Evolutionary conservation across 1,140 invertebrate genomes (phyloP).

Genomic region (Papilio polyxenes): DNA sequence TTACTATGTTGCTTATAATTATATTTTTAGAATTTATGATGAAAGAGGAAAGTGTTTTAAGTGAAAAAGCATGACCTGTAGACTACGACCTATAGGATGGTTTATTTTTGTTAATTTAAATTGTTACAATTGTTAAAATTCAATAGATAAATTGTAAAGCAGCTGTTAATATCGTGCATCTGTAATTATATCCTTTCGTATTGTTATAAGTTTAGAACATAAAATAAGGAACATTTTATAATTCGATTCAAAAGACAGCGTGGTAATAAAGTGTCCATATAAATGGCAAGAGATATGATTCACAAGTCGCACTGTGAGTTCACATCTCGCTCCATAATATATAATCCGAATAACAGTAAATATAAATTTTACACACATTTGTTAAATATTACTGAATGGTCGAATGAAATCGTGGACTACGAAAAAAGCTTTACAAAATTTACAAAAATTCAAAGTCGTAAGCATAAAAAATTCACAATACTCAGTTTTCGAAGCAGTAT

Average conservation of each 20-base stretch:
- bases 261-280: conserved; percentile 78
- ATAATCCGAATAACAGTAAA: conserved; percentile 48
- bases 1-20: too few species aligned
- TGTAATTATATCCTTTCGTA: neutral
- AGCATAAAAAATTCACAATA: neutral
- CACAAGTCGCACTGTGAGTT: conserved; percentile 65
- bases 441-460: neutral
- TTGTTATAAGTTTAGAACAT: conserved; percentile 54
- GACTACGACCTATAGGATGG: too few species aligned
- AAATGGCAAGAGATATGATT: conserved; percentile 76
- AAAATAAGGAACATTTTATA: conserved; percentile 78
- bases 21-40: too few species aligned
- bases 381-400: neutral
- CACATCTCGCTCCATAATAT: conserved; percentile 57
- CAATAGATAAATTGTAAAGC: neutral
- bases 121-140: neutral
- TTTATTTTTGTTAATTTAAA: too few species aligned
- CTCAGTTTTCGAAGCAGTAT: neutral
- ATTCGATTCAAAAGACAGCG: conserved; percentile 77
- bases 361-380: neutral
- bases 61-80: too few species aligned
- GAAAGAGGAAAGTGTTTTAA: too few species aligned
- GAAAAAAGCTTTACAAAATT: neutral
- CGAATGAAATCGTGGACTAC: neutral
- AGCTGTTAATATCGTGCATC: neutral